These are phyloP conservation scores for Arion vulgaris DNA, from an alignment of 1,140 invertebrate genomes.

Conservation along the genomic window DNA sequence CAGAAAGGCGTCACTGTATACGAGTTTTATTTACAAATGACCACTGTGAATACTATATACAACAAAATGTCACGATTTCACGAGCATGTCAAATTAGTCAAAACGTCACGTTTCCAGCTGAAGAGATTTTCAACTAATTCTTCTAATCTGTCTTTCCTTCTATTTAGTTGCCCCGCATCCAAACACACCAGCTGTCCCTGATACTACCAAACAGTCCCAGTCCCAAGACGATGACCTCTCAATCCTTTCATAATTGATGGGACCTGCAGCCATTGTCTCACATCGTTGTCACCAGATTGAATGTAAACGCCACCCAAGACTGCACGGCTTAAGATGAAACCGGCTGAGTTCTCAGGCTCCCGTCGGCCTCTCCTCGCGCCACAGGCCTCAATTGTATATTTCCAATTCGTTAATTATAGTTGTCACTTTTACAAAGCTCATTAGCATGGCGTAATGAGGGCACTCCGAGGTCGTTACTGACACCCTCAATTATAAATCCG, in stretches of 20 bases:
- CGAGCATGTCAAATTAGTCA: too few species aligned
- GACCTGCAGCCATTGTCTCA: constrained; percentile 22
- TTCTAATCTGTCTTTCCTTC: background rate
- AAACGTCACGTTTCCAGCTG: too few species aligned
- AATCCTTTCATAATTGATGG: constrained; percentile 20
- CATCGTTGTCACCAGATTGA: background rate
- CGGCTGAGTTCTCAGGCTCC: constrained; percentile 21
- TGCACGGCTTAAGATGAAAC: background rate
- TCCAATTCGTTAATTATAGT: constrained; percentile 28
- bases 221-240: background rate
- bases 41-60: too few species aligned
- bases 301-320: constrained; percentile 29
- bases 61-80: too few species aligned
- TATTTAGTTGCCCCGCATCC: background rate
- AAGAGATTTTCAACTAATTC: too few species aligned
- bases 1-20: too few species aligned
- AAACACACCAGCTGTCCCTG: background rate
- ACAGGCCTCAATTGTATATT: constrained; percentile 23
- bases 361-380: background rate
- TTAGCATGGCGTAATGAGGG: constrained; percentile 37
- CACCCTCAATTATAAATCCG: constrained; percentile 35
- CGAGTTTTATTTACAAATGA: too few species aligned
- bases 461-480: constrained; percentile 21
- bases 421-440: constrained; percentile 36
- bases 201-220: background rate